Conservation (phyloP, 2,888 invertebrate genomes). For the Miltochrista miniata region DNA sequence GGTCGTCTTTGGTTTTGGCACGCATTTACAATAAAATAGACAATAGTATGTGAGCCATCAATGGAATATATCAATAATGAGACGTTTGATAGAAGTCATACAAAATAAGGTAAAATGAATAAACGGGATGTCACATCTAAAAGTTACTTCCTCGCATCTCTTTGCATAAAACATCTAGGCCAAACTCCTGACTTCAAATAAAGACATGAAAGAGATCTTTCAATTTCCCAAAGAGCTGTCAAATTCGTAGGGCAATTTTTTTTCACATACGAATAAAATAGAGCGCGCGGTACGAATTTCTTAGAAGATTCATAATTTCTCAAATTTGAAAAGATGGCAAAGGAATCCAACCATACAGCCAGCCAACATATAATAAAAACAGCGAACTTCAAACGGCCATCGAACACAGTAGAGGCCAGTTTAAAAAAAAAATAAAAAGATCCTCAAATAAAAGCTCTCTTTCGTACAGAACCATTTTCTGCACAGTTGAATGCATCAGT, state of each 20-base stretch:
- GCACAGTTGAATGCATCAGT: slow-evolving; percentile 22
- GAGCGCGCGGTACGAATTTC: background rate
- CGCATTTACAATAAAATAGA: slow-evolving; percentile 61
- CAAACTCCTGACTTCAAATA: no score
- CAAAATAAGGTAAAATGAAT: slow-evolving; percentile 14
- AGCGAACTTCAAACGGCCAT: slow-evolving; percentile 3
- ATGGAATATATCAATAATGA: slow-evolving; percentile 40
- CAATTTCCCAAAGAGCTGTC: no score
- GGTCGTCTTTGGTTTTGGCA: slow-evolving; percentile 66
- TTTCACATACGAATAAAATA: background rate
- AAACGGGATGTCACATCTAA: slow-evolving; percentile 1
- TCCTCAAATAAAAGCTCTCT: slow-evolving; percentile 21
- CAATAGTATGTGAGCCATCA: slow-evolving; percentile 42
- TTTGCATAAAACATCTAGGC: background rate
- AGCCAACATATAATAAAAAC: slow-evolving; percentile 13
- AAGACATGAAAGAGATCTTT: no score
- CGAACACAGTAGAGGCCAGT: slow-evolving; percentile 13
- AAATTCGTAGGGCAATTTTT: no score
- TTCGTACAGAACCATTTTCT: slow-evolving; percentile 24
- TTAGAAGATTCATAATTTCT: background rate
- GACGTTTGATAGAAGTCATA: slow-evolving; percentile 5
- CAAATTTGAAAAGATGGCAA: background rate
- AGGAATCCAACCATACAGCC: slow-evolving; percentile 4
- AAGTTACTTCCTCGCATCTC: no score
- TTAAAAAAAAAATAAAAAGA: slow-evolving; percentile 3